Evolutionary conservation across 2,888 invertebrate genomes (phyloP).

Genomic region (Platycheirus albimanus): DNA sequence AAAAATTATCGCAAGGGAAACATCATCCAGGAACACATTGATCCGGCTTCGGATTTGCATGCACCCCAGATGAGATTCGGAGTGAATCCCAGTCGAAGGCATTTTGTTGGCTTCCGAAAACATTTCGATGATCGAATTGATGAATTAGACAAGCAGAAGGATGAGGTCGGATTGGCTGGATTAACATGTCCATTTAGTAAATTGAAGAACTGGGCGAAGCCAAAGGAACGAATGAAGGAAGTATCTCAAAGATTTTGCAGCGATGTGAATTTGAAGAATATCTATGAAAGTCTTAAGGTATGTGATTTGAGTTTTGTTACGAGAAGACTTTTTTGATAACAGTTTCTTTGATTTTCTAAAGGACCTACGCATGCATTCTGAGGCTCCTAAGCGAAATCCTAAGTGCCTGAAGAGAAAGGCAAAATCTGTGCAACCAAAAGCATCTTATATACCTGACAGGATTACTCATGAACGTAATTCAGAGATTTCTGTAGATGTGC

Average conservation of each 20-base stretch:
- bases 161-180: slow-evolving; percentile 75
- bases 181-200: slow-evolving; percentile 79
- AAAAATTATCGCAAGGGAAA: slow-evolving; percentile 82
- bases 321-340: too few relatives aligned
- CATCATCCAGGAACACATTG: slow-evolving; percentile 83
- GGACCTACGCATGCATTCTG: slow-evolving; percentile 76
- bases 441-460: slow-evolving; percentile 2
- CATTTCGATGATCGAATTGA: slow-evolving; percentile 80
- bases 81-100: slow-evolving; percentile 86
- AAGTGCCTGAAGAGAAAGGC: slow-evolving; percentile 77
- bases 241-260: slow-evolving; percentile 80
- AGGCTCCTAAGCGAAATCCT: slow-evolving; percentile 76
- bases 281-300: slow-evolving; percentile 80
- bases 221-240: slow-evolving; percentile 79
- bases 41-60: slow-evolving; percentile 86
- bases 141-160: slow-evolving; percentile 77
- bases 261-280: slow-evolving; percentile 79
- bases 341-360: slow-evolving; percentile 38
- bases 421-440: not conserved
- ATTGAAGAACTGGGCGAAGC: slow-evolving; percentile 78
- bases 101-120: slow-evolving; percentile 80
- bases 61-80: slow-evolving; percentile 87
- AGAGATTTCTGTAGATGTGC: not conserved
- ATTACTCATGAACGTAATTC: not conserved
- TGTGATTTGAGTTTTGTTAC: not conserved